A percentile compares a stretch with the other conserved stretches of the same genome.
phyloP scores from a whole-genome alignment of 2,113 vertebrate species.

The Odontesthes bonariensis region DNA sequence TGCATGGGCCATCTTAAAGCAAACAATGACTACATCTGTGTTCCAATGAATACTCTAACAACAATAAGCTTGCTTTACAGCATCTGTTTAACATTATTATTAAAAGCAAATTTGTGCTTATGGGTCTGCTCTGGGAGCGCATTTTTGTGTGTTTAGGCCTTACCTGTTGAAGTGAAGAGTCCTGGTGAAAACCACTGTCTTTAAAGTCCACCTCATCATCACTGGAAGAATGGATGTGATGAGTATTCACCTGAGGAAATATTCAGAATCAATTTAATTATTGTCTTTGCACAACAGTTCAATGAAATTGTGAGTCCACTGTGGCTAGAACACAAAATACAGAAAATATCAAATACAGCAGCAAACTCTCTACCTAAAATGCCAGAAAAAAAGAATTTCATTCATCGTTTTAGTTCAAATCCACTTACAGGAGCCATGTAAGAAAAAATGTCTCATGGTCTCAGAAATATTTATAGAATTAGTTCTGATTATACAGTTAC shows the following conservation, averaged over 20 bases:
- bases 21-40: no score
- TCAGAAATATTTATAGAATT: not conserved
- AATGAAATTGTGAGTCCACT: no score
- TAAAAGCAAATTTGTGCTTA: conserved; percentile 1
- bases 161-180: conserved; percentile 99
- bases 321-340: no score
- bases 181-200: conserved; percentile 96
- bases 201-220: conserved; percentile 99
- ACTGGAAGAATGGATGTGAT: conserved; percentile 98
- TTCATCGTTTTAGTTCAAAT: no score
- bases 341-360: no score
- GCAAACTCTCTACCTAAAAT: no score
- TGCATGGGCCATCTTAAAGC: no score
- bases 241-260: conserved; percentile 91
- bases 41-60: no score
- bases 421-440: not conserved
- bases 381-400: no score
- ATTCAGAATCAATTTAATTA: not conserved
- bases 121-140: conserved; percentile 7
- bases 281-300: not conserved
- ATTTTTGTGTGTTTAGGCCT: conserved; percentile 65
- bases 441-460: not conserved
- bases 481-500: conserved; percentile 56
- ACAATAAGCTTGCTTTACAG: no score
- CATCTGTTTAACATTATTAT: not conserved